Evolutionary conservation across 1,140 invertebrate genomes (phyloP).

Genomic region (Meloidogyne floridensis): DNA sequence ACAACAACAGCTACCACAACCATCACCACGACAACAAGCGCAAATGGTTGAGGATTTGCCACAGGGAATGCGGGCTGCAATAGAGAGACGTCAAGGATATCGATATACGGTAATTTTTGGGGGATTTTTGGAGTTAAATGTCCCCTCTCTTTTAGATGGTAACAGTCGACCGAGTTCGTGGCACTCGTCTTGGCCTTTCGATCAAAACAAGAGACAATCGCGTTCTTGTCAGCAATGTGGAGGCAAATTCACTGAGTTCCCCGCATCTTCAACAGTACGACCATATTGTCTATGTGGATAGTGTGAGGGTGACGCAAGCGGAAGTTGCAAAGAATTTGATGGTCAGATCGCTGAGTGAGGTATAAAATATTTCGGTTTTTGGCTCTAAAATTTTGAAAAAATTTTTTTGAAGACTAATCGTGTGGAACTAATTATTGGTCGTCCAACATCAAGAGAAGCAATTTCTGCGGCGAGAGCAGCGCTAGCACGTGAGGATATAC

Average conservation of each 20-base stretch:
- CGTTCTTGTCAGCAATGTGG: not conserved
- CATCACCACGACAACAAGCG: not conserved
- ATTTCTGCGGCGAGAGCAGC: not conserved
- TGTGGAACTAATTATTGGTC: not conserved
- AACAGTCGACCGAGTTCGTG: not conserved
- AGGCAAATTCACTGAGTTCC: not conserved
- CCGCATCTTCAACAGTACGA: not conserved
- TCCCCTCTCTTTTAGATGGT: not conserved
- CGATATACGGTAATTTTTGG: not conserved
- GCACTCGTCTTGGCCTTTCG: conserved; percentile 3
- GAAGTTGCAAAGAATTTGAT: not conserved
- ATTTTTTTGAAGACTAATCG: not conserved
- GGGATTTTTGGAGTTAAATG: not conserved
- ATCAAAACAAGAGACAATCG: conserved; percentile 6
- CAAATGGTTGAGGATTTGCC: not conserved
- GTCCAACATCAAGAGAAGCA: not conserved
- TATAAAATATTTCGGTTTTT: not conserved
- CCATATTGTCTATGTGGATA: not conserved
- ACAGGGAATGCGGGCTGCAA: not conserved
- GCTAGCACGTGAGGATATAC: not conserved
- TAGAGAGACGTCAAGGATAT: not conserved
- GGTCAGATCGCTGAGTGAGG: not conserved
- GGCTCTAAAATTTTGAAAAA: no score
- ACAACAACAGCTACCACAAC: not conserved
- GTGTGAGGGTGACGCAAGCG: not conserved